These are phyloP conservation scores for Drosophila parvula DNA, from an alignment of 1,140 invertebrate species.

Conservation along the genomic window DNA sequence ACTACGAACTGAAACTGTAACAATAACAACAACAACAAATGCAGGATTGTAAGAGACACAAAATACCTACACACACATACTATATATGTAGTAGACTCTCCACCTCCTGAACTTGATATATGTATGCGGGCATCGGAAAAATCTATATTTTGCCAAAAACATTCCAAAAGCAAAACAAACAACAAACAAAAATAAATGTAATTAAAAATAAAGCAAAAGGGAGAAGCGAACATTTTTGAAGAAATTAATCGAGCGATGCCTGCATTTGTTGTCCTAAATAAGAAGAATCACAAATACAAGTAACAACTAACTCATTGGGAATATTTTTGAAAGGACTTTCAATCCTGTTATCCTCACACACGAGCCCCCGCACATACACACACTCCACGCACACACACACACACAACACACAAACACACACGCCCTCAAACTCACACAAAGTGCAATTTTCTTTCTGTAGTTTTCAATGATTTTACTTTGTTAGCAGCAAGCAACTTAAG, in stretches of 20 bases:
- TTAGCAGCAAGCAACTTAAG: conserved; percentile 53
- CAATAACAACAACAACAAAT: conserved; percentile 46
- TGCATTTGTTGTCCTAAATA: conserved; percentile 46
- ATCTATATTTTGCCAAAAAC: conserved; percentile 55
- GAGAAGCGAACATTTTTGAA: conserved; percentile 27
- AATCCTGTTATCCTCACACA: conserved; percentile 23
- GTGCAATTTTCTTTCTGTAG: conserved; percentile 67
- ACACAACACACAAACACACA: conserved; percentile 14
- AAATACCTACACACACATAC: conserved; percentile 3
- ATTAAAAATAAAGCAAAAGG: background rate
- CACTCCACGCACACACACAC: background rate
- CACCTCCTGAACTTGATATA: conserved; percentile 30
- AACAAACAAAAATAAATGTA: conserved; percentile 13
- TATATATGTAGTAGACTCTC: conserved; percentile 25
- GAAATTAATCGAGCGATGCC: conserved; percentile 30
- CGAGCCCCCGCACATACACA: background rate
- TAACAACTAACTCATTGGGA: conserved; percentile 33
- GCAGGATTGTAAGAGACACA: conserved; percentile 41
- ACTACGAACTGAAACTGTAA: conserved; percentile 61
- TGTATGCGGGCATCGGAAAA: conserved; percentile 26
- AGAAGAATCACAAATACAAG: conserved; percentile 65
- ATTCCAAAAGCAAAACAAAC: conserved; percentile 56
- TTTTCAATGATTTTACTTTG: conserved; percentile 50
- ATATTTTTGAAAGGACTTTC: conserved; percentile 29
- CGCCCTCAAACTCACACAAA: conserved; percentile 49